Conservation (phyloP, 2,113 vertebrate genomes). For the Tursiops truncatus region DNA sequence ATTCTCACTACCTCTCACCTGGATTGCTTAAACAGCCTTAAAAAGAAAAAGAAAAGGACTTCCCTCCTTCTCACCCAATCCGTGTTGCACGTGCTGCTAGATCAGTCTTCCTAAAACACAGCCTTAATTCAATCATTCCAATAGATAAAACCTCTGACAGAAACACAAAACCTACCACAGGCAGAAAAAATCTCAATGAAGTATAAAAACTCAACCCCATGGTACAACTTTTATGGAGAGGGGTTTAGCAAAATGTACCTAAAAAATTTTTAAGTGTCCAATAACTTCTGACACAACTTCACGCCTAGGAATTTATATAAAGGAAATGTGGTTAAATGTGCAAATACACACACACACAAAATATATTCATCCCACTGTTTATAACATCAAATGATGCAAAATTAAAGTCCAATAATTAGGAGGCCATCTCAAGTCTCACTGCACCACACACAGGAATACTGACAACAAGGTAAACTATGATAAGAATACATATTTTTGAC, state of each 20-base stretch:
- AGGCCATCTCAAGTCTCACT: not conserved
- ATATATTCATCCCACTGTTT: not conserved
- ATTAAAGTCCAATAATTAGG: not conserved
- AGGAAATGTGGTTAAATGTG: conserved; percentile 2
- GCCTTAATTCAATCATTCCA: not conserved
- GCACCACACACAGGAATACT: not conserved
- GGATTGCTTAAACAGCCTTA: not conserved
- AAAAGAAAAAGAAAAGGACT: not conserved
- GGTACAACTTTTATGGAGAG: not conserved
- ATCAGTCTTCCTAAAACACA: not conserved
- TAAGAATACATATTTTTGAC: not conserved
- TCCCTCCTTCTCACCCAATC: not conserved
- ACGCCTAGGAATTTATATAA: not conserved
- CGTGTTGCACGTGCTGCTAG: not conserved
- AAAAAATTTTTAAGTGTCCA: not conserved
- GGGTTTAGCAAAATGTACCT: not conserved
- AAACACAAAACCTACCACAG: not conserved
- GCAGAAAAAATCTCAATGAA: not conserved
- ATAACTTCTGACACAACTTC: not conserved
- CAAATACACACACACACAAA: not conserved
- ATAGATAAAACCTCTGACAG: not conserved
- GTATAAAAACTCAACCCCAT: conserved; percentile 10
- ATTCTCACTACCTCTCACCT: not conserved
- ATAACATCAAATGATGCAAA: not conserved
- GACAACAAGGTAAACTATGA: not conserved